Base-by-base conservation (phyloP, 1,140 invertebrate species). In the Diachasma alloeum region DNA sequence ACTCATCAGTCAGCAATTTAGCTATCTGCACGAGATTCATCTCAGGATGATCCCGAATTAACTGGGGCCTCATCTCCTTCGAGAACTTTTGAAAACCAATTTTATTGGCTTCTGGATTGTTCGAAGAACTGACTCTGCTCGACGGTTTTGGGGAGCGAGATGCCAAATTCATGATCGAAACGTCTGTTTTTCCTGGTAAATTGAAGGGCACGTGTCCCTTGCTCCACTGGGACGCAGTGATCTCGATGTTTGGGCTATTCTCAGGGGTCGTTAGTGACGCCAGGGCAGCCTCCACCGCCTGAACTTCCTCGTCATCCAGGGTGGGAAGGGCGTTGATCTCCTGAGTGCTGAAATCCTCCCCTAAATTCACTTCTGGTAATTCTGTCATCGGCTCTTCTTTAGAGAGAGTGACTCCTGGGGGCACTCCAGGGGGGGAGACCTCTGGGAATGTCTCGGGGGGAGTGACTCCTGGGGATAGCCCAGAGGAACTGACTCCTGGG, bases 11-110 rank as follows among this genome's bases (percentile, higher is more conserved):
- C 70, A 91, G 81, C 22, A 81, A 69, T 72, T 77, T 78, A 19
- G 90, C 90, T 31, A 90, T 80, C 78, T 88, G 84, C 1, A 87
- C 81, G 80, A 88, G 84, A 74, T 86, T 84, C 31, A 89, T 81
- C 3, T 83, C 79, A 44, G 89, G 86, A 66, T 87, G 83, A 79
- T 90, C 74, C 72, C 85, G 22, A 17, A 69, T 42, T 15, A 83
- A 77, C 86, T 68, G 0, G 46, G 63, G 46, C 17, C 42, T 66
- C 22, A 44, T 67, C 13, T 37, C 42, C 63, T 68, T 46, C 13
- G 59, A 79, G 75, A 76, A 74, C 26, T 48, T 19, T 6, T 17
- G 48, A 17, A 53, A 53, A 53, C 48, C 48, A 0, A 13, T 53
- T 53, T 19, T 19, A 15, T 53, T 53, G 48, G 48, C 48, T 17